Base-by-base conservation (phyloP, 2,888 invertebrate genomes). In the Minunthozetes semirufus region DNA sequence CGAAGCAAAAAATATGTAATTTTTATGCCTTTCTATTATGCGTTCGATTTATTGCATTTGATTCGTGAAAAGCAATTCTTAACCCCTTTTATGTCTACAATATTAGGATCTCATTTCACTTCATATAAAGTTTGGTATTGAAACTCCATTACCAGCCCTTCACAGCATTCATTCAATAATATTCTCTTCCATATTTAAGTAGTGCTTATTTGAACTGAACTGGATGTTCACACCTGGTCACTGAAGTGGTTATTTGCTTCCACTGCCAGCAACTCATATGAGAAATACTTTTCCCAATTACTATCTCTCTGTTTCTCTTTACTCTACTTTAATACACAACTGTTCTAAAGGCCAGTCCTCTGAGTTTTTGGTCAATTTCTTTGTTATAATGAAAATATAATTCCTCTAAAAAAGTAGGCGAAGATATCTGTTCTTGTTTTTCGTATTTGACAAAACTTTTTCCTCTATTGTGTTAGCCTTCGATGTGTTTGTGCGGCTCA, bases 1-100 rank as follows among this genome's bases (percentile, higher is more conserved):
- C 19, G 66, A 66, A 33, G 66, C 66, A 66, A 66, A 66, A 61
- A 66, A 66, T 66, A 66, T 66, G 66, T 66, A 66, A 66, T 66
- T 66, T 66, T 66, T 66, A 11, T 66, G 59, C 59, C 33, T 19
- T 66, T n/a, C 38, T 66, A 66, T 66, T 66, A 66, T 66, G 6
- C 19, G 8, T 19, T 19, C n/a, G n/a, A 53, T 53, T 33, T 33
- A 33, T 33, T 33, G 33, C 33, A 33, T 33, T 33, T 33, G 33
- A 33, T 33, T 33, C 33, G 33, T 33, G 50, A 19, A 50, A 50
- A 50, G 50, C 50, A 19, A 50, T 19, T 50, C n/a, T 19, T 50
- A 15, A 50, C 3, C n/a, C 50, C 50, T 11, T 50, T 50, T 50
- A 19, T 50, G 50, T 50, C 50, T 50, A 50, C 50, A 50, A 50